phyloP scores from a whole-genome alignment of 2,797 vertebrate genomes.

The Crocidura indochinensis region DNA sequence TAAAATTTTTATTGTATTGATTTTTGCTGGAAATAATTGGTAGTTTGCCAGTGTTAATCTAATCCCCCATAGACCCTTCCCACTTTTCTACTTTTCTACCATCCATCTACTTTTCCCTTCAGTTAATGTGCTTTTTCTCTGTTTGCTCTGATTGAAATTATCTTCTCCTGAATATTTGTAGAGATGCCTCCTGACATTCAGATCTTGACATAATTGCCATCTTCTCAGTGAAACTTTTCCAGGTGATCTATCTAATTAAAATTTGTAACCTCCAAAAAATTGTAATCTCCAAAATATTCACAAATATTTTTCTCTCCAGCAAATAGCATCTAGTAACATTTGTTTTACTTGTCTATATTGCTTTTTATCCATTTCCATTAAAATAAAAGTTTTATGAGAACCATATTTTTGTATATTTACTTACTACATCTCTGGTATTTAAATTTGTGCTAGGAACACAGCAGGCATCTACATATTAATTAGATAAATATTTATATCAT shows the following conservation, averaged over 20 bases:
- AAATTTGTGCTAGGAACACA: conserved; percentile 22
- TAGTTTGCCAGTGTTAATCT: not conserved
- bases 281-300: no score
- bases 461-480: not conserved
- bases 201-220: not conserved
- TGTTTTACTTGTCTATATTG: conserved; percentile 42
- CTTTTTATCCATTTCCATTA: conserved; percentile 59
- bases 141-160: conserved; percentile 32
- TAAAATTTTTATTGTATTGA: conserved; percentile 56
- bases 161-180: not conserved
- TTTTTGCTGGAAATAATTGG: conserved; percentile 65
- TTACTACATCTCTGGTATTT: not conserved
- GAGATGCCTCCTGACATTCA: conserved; percentile 42
- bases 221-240: not conserved
- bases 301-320: conserved; percentile 2
- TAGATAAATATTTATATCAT: conserved; percentile 22
- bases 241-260: conserved; percentile 5
- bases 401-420: conserved; percentile 16
- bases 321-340: not conserved
- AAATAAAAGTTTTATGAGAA: not conserved
- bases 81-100: not conserved
- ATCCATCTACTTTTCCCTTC: not conserved
- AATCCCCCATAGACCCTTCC: not conserved
- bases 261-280: not conserved
- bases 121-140: no score